A percentile compares a stretch with the other conserved stretches of the same genome.
These are phyloP conservation scores for Drosophila pectinifera DNA, from an alignment of 1,140 invertebrate species.

Conservation along the genomic window DNA sequence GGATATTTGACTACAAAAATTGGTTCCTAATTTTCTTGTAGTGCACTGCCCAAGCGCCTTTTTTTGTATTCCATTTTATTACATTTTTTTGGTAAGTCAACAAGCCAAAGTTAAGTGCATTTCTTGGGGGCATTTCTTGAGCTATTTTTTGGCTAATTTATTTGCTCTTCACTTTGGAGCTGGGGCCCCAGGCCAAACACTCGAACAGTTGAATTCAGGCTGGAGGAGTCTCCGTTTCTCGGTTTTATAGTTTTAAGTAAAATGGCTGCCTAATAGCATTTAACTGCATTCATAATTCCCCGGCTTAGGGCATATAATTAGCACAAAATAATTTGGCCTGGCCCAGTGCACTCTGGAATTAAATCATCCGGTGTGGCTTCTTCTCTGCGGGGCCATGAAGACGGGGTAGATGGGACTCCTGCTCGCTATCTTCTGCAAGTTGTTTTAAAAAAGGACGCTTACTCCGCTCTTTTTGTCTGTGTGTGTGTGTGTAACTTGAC, in stretches of 20 bases:
- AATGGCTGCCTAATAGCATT: slow-evolving; percentile 37
- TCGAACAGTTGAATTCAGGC: slow-evolving; percentile 55
- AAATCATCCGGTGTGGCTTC: slow-evolving; percentile 59
- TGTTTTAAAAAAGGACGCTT: slow-evolving; percentile 16
- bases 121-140: slow-evolving; percentile 57
- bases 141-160: slow-evolving; percentile 66
- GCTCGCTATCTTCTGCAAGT: slow-evolving; percentile 23
- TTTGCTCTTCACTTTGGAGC: slow-evolving; percentile 72
- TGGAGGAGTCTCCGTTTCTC: slow-evolving; percentile 2
- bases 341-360: slow-evolving; percentile 55
- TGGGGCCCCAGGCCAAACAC: slow-evolving; percentile 42
- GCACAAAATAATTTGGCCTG: slow-evolving; percentile 54
- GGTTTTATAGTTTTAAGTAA: slow-evolving; percentile 4
- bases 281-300: slow-evolving; percentile 57
- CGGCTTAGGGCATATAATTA: slow-evolving; percentile 51
- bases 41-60: neutral
- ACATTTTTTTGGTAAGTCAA: slow-evolving; percentile 38
- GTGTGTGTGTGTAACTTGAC: slow-evolving; percentile 42
- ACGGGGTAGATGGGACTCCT: slow-evolving; percentile 27
- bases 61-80: slow-evolving; percentile 10
- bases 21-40: neutral
- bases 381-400: slow-evolving; percentile 7
- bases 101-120: slow-evolving; percentile 49
- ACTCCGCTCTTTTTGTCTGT: slow-evolving; percentile 19
- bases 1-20: neutral